Base-by-base conservation (phyloP, 2,113 vertebrate genomes). In the Craseonycteris thonglongyai region DNA sequence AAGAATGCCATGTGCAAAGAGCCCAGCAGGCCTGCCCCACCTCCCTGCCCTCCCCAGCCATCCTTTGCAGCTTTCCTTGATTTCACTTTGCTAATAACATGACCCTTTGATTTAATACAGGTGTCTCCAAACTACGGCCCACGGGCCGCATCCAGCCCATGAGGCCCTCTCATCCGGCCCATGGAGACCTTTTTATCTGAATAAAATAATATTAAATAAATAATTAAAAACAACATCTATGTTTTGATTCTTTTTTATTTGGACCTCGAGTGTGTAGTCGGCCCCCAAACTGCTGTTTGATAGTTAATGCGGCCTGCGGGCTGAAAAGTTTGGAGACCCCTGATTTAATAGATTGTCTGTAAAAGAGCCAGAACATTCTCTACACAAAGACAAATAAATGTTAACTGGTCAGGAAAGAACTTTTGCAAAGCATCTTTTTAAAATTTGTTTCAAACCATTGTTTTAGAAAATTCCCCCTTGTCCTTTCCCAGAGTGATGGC, bases 361-460 rank as follows among this genome's bases (percentile, higher is more conserved):
- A 92, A 80, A 87, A 87, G 89, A 95, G 61, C 85, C 95, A 80
- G 94, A 94, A 97, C 98, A 98, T 98, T 98, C 97, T 26, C 75
- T 98, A 97, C 98, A 96, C 97, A 93, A 97, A 98, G 97, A 98
- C 99, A 98, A 99, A 99, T 99, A 99, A 98, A 98, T 98, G 99
- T 99, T 99, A 98, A 99, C 98, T 98, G 99, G 98, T 97, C 98
- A 98, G 98, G 98, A 98, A 99, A 98, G 98, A 98, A 98, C 10
- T 35, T 91, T 78, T 38, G 58, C 58, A 92, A 66, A 89, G 47
- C 16, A 18, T 54, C 47, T 35, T 45, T 35, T 7, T 56, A 68
- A 24, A 11, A 40, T 81, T 93, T 51, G 22, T 82, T 61, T 92
- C 65, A 82, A 68, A 33, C 2, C 14, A n/a, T n/a, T 72, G 10